phyloP scores from a whole-genome alignment of 2,797 vertebrate species.

The Avahi laniger region DNA sequence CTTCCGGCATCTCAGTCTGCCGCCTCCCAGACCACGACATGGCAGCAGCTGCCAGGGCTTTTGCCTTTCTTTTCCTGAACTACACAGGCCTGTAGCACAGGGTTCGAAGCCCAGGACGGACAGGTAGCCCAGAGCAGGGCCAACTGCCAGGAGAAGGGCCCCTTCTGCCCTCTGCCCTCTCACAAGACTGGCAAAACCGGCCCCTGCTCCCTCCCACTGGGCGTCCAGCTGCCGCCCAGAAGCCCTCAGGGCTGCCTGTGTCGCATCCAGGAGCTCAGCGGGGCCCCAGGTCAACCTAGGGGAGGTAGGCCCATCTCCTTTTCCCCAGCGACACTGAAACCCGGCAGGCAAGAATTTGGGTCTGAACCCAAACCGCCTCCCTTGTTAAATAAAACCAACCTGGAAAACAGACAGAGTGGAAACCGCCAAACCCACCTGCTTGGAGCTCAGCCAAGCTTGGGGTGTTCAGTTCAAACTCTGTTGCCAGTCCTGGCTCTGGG shows the following conservation, averaged over 20 bases:
- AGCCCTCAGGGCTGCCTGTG: neutral
- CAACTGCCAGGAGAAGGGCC: neutral
- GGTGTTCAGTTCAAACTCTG: neutral
- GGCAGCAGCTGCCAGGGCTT: neutral
- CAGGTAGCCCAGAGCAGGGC: neutral
- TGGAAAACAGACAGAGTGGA: neutral
- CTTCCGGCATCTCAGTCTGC: neutral
- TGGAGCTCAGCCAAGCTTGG: fast-evolving
- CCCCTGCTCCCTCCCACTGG: neutral
- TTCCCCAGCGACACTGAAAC: neutral
- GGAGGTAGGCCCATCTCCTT: neutral
- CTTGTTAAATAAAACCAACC: neutral
- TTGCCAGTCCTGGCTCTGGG: fast-evolving
- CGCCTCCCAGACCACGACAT: fast-evolving
- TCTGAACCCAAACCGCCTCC: neutral
- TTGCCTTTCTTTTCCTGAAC: neutral
- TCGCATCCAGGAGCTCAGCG: neutral
- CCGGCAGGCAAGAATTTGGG: fast-evolving
- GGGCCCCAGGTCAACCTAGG: neutral
- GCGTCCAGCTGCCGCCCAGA: neutral
- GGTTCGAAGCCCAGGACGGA: neutral
- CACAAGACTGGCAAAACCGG: too few relatives aligned
- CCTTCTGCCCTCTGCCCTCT: neutral
- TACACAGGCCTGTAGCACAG: fast-evolving
- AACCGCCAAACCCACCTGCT: fast-evolving